Evolutionary conservation across 2,113 vertebrate species (phyloP), one percentile per base, ranked within the genome.

Genomic region (Dicaeum eximium): DNA sequence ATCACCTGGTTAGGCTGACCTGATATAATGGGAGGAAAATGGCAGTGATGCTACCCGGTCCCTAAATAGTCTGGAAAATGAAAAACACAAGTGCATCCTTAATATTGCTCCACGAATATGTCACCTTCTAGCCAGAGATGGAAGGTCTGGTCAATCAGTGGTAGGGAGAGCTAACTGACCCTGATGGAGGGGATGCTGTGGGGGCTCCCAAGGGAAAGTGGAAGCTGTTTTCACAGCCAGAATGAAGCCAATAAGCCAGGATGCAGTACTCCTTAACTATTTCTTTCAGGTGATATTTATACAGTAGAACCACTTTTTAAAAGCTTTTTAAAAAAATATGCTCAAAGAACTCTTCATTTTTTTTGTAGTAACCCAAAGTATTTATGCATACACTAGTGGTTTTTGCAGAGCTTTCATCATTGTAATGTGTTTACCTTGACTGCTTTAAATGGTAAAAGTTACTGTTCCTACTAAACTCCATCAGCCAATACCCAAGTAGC

Each of bases 171-270:
- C 23, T 37, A 42, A 42, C 22, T 54, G 35, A n/a, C n/a, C 78
- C 31, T 31, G 58, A 38, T 28, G 13, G 42, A 67, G 70, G 13
- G 44, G 45, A 79, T 0, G 0, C 64, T 1, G 0, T 2, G 12
- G 20, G 54, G 7, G 44, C 20, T 83, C 35, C 51, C 54, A 50
- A 37, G 10, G 4, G 20, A 74, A 54, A 81, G 13, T 16, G 17
- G 11, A 35, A 89, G 2, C 4, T 56, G 27, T 12, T 83, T 77
- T 24, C 1, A 2, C 40, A 82, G 44, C 18, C 37, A 81, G 21
- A 87, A 65, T 11, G 21, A 65, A 80, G 58, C 9, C 16, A 77
- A 24, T 30, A 21, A 73, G 25, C 24, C 48, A 69, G 25, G 45
- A 69, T 38, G 25, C 18, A 67, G 35, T 33, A 47, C 9, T 54